Evolutionary conservation across 2,797 vertebrate species (phyloP).

Genomic region (Toxotes lorentzi): DNA sequence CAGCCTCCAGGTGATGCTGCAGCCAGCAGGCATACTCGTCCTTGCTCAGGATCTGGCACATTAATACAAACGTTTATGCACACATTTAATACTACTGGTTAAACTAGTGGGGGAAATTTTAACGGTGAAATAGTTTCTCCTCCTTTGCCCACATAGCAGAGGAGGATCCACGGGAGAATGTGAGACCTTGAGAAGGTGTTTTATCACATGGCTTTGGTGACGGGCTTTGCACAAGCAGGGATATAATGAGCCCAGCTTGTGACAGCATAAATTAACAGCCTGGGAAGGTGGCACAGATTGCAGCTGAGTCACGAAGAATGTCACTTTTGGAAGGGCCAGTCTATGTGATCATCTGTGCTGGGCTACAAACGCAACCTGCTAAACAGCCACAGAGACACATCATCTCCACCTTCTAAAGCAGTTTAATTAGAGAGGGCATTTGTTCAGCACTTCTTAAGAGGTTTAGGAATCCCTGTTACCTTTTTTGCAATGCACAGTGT

Average conservation of each 20-base stretch:
- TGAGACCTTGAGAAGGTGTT: slow-evolving; percentile 67
- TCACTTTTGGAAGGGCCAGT: slow-evolving; percentile 58
- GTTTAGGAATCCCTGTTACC: slow-evolving; percentile 80
- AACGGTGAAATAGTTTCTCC: slow-evolving; percentile 27
- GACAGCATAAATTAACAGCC: slow-evolving; percentile 76
- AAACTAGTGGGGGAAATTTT: neutral
- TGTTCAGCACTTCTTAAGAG: slow-evolving; percentile 17
- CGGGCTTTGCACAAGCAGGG: slow-evolving; percentile 44
- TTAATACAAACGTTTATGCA: slow-evolving; percentile 23
- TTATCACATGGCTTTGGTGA: slow-evolving; percentile 56
- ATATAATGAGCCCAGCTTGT: slow-evolving; percentile 64
- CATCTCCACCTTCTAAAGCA: slow-evolving; percentile 9
- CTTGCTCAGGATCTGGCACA: slow-evolving; percentile 89
- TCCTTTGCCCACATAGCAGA: slow-evolving; percentile 30
- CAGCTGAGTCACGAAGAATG: slow-evolving; percentile 75
- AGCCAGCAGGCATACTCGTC: slow-evolving; percentile 96
- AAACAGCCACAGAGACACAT: slow-evolving; percentile 44
- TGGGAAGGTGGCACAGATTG: slow-evolving; percentile 76
- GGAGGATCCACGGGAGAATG: slow-evolving; percentile 50
- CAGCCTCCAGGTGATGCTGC: slow-evolving; percentile 93
- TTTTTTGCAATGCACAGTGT: slow-evolving; percentile 98
- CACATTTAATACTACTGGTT: neutral
- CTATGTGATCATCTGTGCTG: slow-evolving; percentile 65
- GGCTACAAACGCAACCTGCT: slow-evolving; percentile 49
- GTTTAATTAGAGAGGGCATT: slow-evolving; percentile 12